phyloP scores from a whole-genome alignment of 2,888 invertebrate genomes.

The Mesoligia furuncula region DNA sequence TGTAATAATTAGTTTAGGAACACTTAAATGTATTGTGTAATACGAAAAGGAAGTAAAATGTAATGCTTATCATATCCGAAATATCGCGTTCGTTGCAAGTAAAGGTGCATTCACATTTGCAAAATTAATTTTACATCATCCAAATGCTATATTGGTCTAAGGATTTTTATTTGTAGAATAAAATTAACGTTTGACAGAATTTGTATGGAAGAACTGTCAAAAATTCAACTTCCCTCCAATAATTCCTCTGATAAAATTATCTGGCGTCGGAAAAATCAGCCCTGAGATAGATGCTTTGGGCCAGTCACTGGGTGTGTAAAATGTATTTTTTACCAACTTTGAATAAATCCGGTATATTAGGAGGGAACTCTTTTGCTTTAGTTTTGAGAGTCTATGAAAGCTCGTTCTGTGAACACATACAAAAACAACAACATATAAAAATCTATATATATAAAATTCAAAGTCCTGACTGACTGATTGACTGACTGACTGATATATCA shows the following conservation, averaged over 20 bases:
- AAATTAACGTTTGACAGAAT: too few relatives aligned
- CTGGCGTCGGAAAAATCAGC: too few relatives aligned
- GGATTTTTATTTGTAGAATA: too few relatives aligned
- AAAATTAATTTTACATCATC: not conserved
- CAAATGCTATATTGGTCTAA: too few relatives aligned
- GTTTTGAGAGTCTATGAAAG: not conserved
- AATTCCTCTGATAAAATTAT: too few relatives aligned
- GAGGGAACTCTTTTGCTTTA: not conserved
- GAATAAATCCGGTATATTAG: not conserved
- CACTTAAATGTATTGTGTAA: constrained; percentile 28
- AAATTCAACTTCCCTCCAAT: too few relatives aligned
- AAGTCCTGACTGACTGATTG: too few relatives aligned
- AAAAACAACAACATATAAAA: not conserved
- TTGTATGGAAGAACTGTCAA: too few relatives aligned
- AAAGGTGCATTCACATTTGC: constrained; percentile 8
- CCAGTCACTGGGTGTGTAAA: not conserved
- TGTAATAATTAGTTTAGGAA: constrained; percentile 1
- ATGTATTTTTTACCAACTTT: not conserved
- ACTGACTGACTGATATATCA: too few relatives aligned
- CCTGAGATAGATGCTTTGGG: not conserved
- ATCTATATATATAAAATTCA: too few relatives aligned
- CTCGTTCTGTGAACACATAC: not conserved
- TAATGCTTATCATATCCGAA: constrained; percentile 18
- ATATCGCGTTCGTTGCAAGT: constrained; percentile 1
- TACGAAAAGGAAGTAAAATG: constrained; percentile 24